Evolutionary conservation across 2,888 invertebrate genomes (phyloP).

Genomic region (Teleiodes luculella): DNA sequence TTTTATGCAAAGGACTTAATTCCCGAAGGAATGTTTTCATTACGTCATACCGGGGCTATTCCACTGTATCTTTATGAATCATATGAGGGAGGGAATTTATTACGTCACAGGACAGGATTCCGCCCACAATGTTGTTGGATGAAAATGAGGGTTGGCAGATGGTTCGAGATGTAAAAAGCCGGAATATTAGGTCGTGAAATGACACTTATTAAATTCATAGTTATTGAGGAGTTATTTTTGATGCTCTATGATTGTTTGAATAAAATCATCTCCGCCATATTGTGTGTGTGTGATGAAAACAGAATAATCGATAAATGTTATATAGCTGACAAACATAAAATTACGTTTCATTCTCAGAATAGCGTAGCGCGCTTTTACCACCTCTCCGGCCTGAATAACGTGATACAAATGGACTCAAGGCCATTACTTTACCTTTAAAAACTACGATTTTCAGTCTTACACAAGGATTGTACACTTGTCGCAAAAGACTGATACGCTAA

Average conservation of each 20-base stretch:
- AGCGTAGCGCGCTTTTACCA: too few relatives aligned
- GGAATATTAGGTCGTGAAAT: slow-evolving; percentile 50
- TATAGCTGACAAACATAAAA: too few relatives aligned
- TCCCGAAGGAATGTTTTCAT: slow-evolving; percentile 34
- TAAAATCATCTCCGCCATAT: too few relatives aligned
- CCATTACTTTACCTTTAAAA: neutral
- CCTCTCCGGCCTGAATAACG: too few relatives aligned
- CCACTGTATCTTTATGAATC: slow-evolving; percentile 53
- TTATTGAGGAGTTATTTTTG: too few relatives aligned
- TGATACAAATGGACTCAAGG: too few relatives aligned
- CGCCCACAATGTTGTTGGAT: slow-evolving; percentile 49
- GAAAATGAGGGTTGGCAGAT: slow-evolving; percentile 60
- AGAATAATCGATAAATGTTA: too few relatives aligned
- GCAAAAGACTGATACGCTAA: too few relatives aligned
- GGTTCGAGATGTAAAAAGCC: slow-evolving; percentile 40
- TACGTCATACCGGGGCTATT: slow-evolving; percentile 31
- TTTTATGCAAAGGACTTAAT: slow-evolving; percentile 33
- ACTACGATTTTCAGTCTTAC: neutral
- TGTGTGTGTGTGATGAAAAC: too few relatives aligned
- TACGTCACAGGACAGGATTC: slow-evolving; percentile 61
- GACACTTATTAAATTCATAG: slow-evolving; percentile 48
- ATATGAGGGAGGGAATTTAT: slow-evolving; percentile 57
- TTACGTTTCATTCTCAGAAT: too few relatives aligned
- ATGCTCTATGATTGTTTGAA: too few relatives aligned
- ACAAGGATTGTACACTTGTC: neutral